These are phyloP conservation scores for Coilia nasus DNA, from an alignment of 2,797 vertebrate genomes.

Conservation along the genomic window DNA sequence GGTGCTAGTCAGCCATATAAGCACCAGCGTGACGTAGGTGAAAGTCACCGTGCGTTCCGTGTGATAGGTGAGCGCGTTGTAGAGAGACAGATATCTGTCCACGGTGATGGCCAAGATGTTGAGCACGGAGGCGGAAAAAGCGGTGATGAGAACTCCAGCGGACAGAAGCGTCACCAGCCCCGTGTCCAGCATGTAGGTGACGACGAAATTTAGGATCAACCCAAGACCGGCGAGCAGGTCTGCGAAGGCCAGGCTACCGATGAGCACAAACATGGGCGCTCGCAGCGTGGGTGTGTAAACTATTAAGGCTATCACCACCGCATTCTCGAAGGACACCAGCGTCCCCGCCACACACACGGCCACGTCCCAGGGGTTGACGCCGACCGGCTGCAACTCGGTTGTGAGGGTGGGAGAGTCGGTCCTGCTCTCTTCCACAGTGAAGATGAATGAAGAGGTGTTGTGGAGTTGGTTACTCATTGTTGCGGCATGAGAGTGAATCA, in stretches of 20 bases:
- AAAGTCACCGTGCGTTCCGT: conserved; percentile 83
- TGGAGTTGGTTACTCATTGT: conserved; percentile 75
- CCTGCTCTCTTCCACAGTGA: conserved; percentile 54
- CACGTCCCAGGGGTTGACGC: conserved; percentile 87
- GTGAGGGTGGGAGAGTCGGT: conserved; percentile 53
- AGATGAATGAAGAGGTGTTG: conserved; percentile 58
- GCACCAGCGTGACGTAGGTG: conserved; percentile 80
- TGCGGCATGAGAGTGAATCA: conserved; percentile 78
- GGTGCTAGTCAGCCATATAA: conserved; percentile 81
- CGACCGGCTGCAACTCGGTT: conserved; percentile 44
- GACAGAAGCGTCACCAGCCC: conserved; percentile 79
- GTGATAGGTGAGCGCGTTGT: conserved; percentile 90
- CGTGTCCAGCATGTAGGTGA: conserved; percentile 77
- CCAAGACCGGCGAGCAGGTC: conserved; percentile 88
- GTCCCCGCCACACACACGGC: conserved; percentile 87
- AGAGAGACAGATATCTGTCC: conserved; percentile 90
- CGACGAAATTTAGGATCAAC: conserved; percentile 85
- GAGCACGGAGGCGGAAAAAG: conserved; percentile 88
- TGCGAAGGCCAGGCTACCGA: conserved; percentile 85
- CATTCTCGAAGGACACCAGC: conserved; percentile 87
- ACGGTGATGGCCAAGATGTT: conserved; percentile 90
- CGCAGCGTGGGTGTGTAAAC: conserved; percentile 84
- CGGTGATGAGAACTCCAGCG: conserved; percentile 80
- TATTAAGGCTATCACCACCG: conserved; percentile 86
- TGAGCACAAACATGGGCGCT: conserved; percentile 84